Conservation (phyloP, 2,113 vertebrate species). For the Apteryx owenii region DNA sequence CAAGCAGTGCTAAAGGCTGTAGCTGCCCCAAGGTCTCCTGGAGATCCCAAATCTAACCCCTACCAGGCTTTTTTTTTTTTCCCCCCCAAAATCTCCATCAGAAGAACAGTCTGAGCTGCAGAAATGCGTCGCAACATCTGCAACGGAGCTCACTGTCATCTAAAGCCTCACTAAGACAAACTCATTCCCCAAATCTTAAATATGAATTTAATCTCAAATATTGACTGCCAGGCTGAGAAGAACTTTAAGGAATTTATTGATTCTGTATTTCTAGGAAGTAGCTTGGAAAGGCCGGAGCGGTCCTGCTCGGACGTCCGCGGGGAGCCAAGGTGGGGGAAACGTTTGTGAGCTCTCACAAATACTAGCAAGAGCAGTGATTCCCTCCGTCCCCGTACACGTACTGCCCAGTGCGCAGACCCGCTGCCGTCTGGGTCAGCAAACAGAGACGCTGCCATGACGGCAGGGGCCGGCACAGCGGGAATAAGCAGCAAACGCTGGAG, state of each 20-base stretch:
- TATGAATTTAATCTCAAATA: not conserved
- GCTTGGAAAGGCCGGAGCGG: too few relatives aligned
- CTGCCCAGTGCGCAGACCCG: not conserved
- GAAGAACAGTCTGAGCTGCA: not conserved
- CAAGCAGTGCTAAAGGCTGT: not conserved
- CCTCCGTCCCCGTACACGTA: not conserved
- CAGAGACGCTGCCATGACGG: too few relatives aligned
- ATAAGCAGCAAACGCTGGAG: fast-evolving
- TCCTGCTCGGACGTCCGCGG: too few relatives aligned
- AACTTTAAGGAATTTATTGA: not conserved
- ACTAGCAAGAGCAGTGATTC: too few relatives aligned
- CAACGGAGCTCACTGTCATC: not conserved
- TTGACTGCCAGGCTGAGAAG: not conserved
- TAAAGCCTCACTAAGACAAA: not conserved
- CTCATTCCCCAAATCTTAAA: not conserved
- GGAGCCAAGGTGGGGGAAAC: not conserved
- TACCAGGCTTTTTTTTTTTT: not conserved
- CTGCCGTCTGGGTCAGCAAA: not conserved
- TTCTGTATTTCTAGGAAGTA: too few relatives aligned
- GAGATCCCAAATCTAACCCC: not conserved
- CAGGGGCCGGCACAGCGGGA: not conserved
- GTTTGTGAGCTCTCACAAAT: not conserved
- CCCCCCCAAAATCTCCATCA: not conserved
- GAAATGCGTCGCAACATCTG: not conserved
- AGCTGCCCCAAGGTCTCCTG: not conserved